A percentile compares a stretch with the other conserved stretches of the same genome.
Conservation (phyloP, 2,797 vertebrate species). For the Pangasius krempfi region DNA sequence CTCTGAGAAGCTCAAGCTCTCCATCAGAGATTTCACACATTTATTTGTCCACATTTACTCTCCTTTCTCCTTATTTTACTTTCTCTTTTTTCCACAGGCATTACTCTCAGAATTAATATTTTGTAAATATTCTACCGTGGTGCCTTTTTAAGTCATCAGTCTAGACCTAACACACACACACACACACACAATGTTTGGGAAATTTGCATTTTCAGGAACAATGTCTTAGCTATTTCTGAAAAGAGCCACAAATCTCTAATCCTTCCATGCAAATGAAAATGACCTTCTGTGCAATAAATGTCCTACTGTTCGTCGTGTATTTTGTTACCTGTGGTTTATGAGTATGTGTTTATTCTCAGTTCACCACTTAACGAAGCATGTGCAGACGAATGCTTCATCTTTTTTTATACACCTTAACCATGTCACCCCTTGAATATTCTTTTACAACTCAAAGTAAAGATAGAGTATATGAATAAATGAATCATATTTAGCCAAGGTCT, state of each 20-base stretch:
- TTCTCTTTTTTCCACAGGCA: not conserved
- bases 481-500: not conserved
- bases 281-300: not conserved
- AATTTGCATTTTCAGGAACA: not conserved
- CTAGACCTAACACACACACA: too few species aligned
- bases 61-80: not conserved
- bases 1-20: not conserved
- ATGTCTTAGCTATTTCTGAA: not conserved
- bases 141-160: too few species aligned
- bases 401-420: not conserved
- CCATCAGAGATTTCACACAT: not conserved
- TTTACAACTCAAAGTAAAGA: not conserved
- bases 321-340: not conserved
- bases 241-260: not conserved
- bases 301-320: not conserved
- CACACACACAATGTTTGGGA: not conserved
- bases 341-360: not conserved
- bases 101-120: not conserved
- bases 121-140: too few species aligned
- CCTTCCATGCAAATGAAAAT: not conserved
- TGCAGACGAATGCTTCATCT: not conserved
- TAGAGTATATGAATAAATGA: not conserved
- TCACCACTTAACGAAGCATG: not conserved
- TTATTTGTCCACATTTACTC: not conserved
- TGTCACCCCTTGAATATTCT: not conserved